Conservation (phyloP, 1,140 invertebrate genomes). For the Pseudachorutes palmiensis region DNA sequence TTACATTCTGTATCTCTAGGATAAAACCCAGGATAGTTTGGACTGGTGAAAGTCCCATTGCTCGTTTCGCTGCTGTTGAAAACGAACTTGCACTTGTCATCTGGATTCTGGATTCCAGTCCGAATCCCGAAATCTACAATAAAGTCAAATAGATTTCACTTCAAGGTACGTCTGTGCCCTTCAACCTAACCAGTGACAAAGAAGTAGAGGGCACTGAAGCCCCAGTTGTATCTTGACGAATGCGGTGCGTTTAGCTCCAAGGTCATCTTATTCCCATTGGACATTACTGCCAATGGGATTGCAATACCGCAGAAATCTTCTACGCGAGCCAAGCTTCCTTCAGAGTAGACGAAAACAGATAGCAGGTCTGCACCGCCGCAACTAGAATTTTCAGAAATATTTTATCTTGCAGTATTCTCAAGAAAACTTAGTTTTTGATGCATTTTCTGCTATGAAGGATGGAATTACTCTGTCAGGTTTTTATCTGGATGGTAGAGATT, state of each 20-base stretch:
- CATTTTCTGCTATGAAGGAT: too few species aligned
- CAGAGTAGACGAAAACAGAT: conserved; percentile 66
- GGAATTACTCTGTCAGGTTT: conserved; percentile 23
- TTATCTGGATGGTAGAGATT: conserved; percentile 50
- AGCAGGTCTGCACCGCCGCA: conserved; percentile 71
- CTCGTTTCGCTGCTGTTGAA: conserved; percentile 68
- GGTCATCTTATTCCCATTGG: conserved; percentile 70
- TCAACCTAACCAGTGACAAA: conserved; percentile 47
- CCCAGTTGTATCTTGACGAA: conserved; percentile 60
- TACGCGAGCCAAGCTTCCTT: conserved; percentile 68
- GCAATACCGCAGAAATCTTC: conserved; percentile 72
- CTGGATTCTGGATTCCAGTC: conserved; percentile 59
- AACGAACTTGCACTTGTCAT: conserved; percentile 60
- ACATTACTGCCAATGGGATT: conserved; percentile 63
- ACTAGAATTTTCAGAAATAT: too few species aligned
- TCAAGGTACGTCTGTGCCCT: background rate
- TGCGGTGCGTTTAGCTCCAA: conserved; percentile 68
- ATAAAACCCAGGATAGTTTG: conserved; percentile 88
- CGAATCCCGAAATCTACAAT: conserved; percentile 59
- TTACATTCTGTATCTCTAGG: conserved; percentile 86
- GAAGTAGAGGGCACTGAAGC: conserved; percentile 77
- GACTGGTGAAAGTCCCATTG: conserved; percentile 68
- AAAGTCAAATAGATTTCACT: background rate
- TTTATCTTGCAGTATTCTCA: too few species aligned
- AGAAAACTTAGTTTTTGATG: too few species aligned